Conservation (phyloP, 1,140 invertebrate genomes). For the Bombus terrestris region DNA sequence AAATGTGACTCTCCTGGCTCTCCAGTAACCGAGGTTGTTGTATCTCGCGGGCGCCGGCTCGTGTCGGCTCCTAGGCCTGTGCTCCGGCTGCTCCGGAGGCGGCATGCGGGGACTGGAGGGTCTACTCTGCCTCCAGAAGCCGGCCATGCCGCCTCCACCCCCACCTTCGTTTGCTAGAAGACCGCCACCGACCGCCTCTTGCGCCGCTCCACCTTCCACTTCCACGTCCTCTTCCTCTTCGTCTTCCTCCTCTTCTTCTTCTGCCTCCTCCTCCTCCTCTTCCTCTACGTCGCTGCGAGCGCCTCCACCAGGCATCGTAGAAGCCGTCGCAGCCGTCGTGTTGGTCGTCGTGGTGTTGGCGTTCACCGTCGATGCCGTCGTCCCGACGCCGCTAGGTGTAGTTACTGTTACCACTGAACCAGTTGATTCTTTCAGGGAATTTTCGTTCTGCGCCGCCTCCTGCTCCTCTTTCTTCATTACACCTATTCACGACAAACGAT, state of each 20-base stretch:
- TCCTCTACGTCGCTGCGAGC: conserved; percentile 70
- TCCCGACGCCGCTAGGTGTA: conserved; percentile 62
- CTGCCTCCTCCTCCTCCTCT: conserved; percentile 65
- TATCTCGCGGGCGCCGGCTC: conserved; percentile 85
- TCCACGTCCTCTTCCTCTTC: conserved; percentile 62
- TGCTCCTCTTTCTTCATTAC: conserved; percentile 75
- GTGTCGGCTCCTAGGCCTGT: conserved; percentile 81
- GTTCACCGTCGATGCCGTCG: conserved; percentile 55
- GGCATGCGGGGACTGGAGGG: conserved; percentile 83
- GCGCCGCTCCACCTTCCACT: conserved; percentile 71
- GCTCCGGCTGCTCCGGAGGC: conserved; percentile 83
- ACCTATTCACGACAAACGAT: background rate
- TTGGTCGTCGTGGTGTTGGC: conserved; percentile 10
- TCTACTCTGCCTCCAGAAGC: conserved; percentile 84
- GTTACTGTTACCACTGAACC: conserved; percentile 53
- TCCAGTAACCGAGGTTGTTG: conserved; percentile 92
- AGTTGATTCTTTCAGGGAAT: conserved; percentile 52
- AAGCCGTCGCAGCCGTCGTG: conserved; percentile 61
- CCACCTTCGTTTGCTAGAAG: conserved; percentile 82
- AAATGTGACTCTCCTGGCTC: conserved; percentile 92
- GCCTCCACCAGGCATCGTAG: conserved; percentile 56
- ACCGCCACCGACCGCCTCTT: conserved; percentile 80
- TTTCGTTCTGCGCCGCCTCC: conserved; percentile 79
- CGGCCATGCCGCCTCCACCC: conserved; percentile 82
- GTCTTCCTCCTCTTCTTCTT: conserved; percentile 56